Evolutionary conservation across 2,113 vertebrate species (phyloP).

Genomic region (Strix aluco): DNA sequence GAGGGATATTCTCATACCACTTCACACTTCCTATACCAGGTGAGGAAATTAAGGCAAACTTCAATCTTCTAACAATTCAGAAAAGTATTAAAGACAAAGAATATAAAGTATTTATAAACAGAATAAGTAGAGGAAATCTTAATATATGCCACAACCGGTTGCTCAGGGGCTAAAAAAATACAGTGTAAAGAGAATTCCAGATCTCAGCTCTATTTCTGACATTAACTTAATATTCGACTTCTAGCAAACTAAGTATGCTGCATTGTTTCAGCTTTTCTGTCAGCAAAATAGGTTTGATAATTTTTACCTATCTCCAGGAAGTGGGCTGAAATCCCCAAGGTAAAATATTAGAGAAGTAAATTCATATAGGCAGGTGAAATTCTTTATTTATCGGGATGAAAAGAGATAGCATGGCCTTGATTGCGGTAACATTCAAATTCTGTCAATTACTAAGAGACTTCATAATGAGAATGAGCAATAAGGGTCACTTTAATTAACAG

Average conservation of each 20-base stretch:
- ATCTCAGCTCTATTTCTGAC: not conserved
- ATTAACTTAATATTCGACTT: not conserved
- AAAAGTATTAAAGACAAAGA: not conserved
- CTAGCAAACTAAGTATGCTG: not conserved
- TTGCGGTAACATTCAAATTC: not conserved
- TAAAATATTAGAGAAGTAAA: not conserved
- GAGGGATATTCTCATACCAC: not conserved
- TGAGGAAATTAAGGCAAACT: not conserved
- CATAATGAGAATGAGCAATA: not conserved
- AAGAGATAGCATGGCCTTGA: not conserved
- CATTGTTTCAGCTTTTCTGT: not conserved
- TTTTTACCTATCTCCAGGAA: not conserved
- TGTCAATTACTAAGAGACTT: not conserved
- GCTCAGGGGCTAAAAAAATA: not conserved
- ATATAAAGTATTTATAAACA: not conserved
- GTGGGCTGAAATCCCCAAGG: not conserved
- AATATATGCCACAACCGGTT: not conserved
- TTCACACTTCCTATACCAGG: not conserved
- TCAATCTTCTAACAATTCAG: not conserved
- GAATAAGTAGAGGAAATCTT: not conserved
- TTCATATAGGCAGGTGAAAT: not conserved
- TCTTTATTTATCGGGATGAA: not conserved
- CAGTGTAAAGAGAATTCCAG: not conserved
- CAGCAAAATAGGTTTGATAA: not conserved
- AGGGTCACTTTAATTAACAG: not conserved